Base-by-base conservation (phyloP, 1,140 invertebrate genomes). In the Stegodyphus mimosarum region DNA sequence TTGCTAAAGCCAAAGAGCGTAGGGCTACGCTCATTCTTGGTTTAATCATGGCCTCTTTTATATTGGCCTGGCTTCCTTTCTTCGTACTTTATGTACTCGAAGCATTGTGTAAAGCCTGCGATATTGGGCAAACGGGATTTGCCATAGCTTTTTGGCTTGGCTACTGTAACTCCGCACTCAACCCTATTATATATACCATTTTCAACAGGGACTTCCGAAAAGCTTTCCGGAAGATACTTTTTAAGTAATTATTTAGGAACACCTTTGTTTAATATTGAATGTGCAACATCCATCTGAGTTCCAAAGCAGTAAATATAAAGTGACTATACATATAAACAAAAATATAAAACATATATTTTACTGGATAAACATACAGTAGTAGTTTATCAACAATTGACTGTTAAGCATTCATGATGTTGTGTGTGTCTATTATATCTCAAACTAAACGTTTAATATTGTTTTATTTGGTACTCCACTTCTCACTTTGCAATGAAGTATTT, bases 161-260 rank as follows among this genome's bases (percentile, higher is more conserved):
- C 33, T 99, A 99, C 91, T 97, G 98, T 93, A 99, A 99, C 91
- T 99, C 97, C 51, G 98, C 98, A 60, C 93, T 99, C 51, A 99
- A 99, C 92, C 98, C 98, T 15, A 95, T 98, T 88, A 99, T 99
- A 87, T 99, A 99, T 91, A 99, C 97, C 70, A 98, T 99, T 89
- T 99, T 99, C 92, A 99, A 99, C 91, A 96, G 98, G 91, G 98
- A 99, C 92, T 99, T 99, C 91, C 93, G 98, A 83, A 93, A 95
- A 89, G 97, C 98, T 11, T 99, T 99, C 90, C 93, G 96, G 87
- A 94, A 97, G 89, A 98, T 98, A 91, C 92, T 98, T 89, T 97
- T 97, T 91, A 98, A 97, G 93, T 98, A 94, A 80, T 49, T 67
- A 15, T 17, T 9, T 10, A 9, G 55, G 5, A 9, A 60, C 1